phyloP scores from a whole-genome alignment of 2,888 invertebrate genomes.

The Zonitis immaculata region DNA sequence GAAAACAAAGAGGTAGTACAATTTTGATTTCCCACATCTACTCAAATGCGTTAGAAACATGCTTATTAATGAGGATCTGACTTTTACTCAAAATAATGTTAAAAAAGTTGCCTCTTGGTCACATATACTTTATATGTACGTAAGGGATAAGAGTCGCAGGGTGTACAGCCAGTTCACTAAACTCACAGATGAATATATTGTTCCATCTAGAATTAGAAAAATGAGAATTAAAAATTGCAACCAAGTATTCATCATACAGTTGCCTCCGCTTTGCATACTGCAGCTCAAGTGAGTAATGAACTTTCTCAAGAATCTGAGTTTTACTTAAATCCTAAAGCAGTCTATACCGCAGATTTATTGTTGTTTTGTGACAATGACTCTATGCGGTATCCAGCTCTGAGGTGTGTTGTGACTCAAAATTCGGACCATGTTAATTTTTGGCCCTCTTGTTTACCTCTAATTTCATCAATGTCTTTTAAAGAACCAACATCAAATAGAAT shows the following conservation, averaged over 20 bases:
- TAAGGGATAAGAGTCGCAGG: conserved; percentile 9
- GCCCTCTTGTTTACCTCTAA: conserved; percentile 7
- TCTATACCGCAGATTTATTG: conserved; percentile 12
- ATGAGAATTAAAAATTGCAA: conserved; percentile 19
- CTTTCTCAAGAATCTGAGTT: conserved; percentile 7
- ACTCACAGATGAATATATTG: conserved; percentile 19
- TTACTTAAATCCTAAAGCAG: conserved; percentile 15
- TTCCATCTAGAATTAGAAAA: conserved; percentile 19
- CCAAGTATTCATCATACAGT: conserved; percentile 21
- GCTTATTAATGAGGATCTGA: conserved; percentile 14
- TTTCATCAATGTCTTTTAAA: conserved; percentile 17
- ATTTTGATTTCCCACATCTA: conserved; percentile 23
- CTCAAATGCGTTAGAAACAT: conserved; percentile 24
- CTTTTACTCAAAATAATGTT: conserved; percentile 11
- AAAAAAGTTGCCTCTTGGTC: conserved; percentile 19
- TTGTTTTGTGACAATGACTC: conserved; percentile 15
- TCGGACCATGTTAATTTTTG: conserved; percentile 17
- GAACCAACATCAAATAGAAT: neutral
- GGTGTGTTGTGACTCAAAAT: conserved; percentile 7
- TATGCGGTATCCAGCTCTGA: conserved; percentile 11
- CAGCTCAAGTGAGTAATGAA: conserved; percentile 8
- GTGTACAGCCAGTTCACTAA: conserved; percentile 13
- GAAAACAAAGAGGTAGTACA: conserved; percentile 22
- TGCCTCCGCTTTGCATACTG: conserved; percentile 11
- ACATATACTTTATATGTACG: conserved; percentile 15